Percentiles rank a stretch among this genome's conserved stretches.
These are phyloP conservation scores for Caprella mutica DNA, from an alignment of 2,888 invertebrate genomes.

Conservation along the genomic window DNA sequence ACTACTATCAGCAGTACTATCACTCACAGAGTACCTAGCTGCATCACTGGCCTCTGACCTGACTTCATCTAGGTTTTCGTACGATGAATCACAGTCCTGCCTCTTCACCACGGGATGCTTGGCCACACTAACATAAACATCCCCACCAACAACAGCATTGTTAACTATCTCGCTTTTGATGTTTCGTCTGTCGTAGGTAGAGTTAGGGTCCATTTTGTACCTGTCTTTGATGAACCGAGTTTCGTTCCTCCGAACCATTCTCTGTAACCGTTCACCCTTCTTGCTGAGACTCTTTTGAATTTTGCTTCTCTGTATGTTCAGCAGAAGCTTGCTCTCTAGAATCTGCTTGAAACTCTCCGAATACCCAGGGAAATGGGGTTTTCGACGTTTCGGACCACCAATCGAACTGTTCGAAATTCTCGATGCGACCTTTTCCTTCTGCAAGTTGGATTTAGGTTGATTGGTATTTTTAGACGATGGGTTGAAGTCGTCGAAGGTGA, in stretches of 20 bases:
- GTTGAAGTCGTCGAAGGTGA: conserved; percentile 4
- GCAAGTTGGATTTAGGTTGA: too few relatives aligned
- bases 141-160: conserved; percentile 10
- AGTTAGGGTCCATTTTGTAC: not conserved
- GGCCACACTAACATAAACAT: conserved; percentile 19
- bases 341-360: conserved; percentile 9
- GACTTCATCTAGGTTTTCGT: too few relatives aligned
- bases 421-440: not conserved
- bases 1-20: too few relatives aligned
- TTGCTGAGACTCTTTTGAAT: conserved; percentile 6
- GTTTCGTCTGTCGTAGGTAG: conserved; percentile 9
- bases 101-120: conserved; percentile 17
- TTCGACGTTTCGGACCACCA: not conserved
- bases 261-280: conserved; percentile 4
- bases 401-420: not conserved
- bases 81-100: too few relatives aligned
- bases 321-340: not conserved
- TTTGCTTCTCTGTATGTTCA: conserved; percentile 1
- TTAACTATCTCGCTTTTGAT: conserved; percentile 10
- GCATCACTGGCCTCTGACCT: too few relatives aligned
- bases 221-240: conserved; percentile 3
- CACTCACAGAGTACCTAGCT: too few relatives aligned
- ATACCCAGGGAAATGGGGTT: conserved; percentile 5
- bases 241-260: conserved; percentile 1
- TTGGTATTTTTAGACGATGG: too few relatives aligned